A percentile compares a stretch with the other conserved stretches of the same genome.
Evolutionary conservation across 2,797 vertebrate genomes (phyloP).

Genomic region (Melanotaenia maccullochi): DNA sequence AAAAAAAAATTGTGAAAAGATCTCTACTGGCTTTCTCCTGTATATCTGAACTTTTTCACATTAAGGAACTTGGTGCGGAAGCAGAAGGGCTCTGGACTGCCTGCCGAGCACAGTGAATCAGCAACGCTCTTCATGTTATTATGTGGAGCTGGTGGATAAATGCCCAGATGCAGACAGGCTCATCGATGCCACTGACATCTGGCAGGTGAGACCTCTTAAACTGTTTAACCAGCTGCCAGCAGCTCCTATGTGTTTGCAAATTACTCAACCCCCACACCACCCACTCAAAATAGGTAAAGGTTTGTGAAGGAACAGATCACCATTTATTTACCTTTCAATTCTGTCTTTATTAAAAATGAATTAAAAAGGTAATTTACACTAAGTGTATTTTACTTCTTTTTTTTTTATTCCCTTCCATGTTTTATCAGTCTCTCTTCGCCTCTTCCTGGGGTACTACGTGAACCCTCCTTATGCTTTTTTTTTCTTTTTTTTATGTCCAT

Average conservation of each 20-base stretch:
- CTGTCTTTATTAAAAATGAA: not conserved
- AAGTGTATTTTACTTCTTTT: not conserved
- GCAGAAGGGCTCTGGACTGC: slow-evolving; percentile 34
- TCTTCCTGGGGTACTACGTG: slow-evolving; percentile 21
- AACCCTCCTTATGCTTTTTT: slow-evolving; percentile 20
- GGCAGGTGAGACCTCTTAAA: slow-evolving; percentile 39
- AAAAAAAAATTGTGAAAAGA: not conserved
- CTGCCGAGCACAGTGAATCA: slow-evolving; percentile 13
- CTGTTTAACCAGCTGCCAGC: slow-evolving; percentile 44
- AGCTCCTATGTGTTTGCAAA: slow-evolving; percentile 32
- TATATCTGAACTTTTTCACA: slow-evolving; percentile 5
- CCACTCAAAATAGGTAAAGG: slow-evolving; percentile 5
- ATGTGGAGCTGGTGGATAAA: slow-evolving; percentile 41
- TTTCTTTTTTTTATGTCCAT: too few species aligned
- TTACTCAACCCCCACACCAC: not conserved
- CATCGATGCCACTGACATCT: slow-evolving; percentile 46
- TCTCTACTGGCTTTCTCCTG: not conserved
- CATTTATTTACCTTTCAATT: slow-evolving; percentile 14
- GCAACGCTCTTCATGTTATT: slow-evolving; percentile 21
- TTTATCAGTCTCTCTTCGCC: slow-evolving; percentile 21
- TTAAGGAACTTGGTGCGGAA: slow-evolving; percentile 15
- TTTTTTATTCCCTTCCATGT: slow-evolving; percentile 9
- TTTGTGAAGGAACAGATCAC: not conserved
- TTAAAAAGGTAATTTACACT: not conserved
- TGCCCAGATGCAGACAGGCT: slow-evolving; percentile 36